phyloP scores from a whole-genome alignment of 2,888 invertebrate species.

The Microplitis deprimator region DNA sequence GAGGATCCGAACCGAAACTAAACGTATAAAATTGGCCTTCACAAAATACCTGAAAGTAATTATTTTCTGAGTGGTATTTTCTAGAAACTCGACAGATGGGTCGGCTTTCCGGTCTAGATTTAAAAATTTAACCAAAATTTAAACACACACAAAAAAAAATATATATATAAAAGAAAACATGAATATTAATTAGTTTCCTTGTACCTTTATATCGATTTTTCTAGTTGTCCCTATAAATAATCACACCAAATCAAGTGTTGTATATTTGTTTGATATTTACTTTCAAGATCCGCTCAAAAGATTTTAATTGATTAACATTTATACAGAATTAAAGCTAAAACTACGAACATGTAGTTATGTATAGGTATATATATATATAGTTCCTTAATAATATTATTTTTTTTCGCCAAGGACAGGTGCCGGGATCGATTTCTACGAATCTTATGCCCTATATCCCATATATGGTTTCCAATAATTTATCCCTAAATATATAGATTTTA shows the following conservation, averaged over 20 bases:
- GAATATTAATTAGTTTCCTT: background rate
- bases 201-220: background rate
- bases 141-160: background rate
- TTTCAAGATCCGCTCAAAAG: background rate
- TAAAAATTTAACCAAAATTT: background rate
- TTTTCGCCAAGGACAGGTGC: slow-evolving; percentile 31
- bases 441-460: slow-evolving; percentile 9
- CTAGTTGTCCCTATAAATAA: background rate
- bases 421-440: slow-evolving; percentile 29
- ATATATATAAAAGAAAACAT: background rate
- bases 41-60: slow-evolving; percentile 6
- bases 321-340: background rate
- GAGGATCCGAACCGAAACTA: background rate
- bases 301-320: background rate
- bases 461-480: slow-evolving; percentile 39
- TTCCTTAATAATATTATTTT: background rate
- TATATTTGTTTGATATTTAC: too few relatives aligned
- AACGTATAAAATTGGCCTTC: slow-evolving; percentile 24
- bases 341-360: background rate
- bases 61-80: slow-evolving; percentile 12
- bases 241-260: too few relatives aligned
- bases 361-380: background rate
- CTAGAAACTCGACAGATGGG: slow-evolving; percentile 17
- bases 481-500: slow-evolving; percentile 36
- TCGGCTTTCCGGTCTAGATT: slow-evolving; percentile 15